Conservation (phyloP, 1,140 invertebrate genomes). For the Aphelinus atriplicis region DNA sequence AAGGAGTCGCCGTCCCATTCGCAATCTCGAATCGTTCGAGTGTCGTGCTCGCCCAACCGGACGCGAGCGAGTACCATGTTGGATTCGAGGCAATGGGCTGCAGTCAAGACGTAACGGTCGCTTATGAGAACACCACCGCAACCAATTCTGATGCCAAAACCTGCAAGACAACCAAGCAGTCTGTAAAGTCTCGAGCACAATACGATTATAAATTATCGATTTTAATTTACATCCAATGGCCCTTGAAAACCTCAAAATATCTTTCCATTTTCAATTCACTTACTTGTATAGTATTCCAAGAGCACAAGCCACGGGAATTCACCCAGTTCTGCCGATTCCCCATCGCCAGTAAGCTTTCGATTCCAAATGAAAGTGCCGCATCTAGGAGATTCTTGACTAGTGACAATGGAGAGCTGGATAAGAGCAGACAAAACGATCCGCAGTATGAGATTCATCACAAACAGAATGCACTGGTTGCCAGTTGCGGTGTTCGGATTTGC, state of each 20-base stretch:
- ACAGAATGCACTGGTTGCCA: too few species aligned
- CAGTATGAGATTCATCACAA: too few species aligned
- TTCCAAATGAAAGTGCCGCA: slow-evolving; percentile 15
- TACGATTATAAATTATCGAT: not conserved
- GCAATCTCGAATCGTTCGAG: not conserved
- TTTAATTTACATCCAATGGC: not conserved
- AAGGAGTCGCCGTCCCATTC: not conserved
- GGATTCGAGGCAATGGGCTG: not conserved
- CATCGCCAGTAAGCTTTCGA: not conserved
- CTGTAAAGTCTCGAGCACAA: too few species aligned
- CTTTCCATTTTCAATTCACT: not conserved
- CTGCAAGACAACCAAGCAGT: not conserved
- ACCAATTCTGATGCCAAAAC: not conserved
- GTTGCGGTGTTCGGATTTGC: too few species aligned
- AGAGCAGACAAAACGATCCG: too few species aligned
- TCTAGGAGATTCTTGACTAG: too few species aligned
- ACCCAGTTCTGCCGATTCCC: not conserved
- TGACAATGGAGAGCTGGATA: too few species aligned
- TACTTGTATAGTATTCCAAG: slow-evolving; percentile 21
- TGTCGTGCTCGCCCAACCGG: slow-evolving; percentile 2
- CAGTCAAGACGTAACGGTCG: slow-evolving; percentile 5
- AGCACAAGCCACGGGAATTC: slow-evolving; percentile 13
- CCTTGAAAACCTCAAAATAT: too few species aligned
- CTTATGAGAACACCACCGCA: slow-evolving; percentile 21
- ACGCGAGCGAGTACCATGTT: not conserved